Evolutionary conservation across 2,113 vertebrate genomes (phyloP), one percentile per base, ranked within the genome.

Genomic region (Oncorhynchus masou): DNA sequence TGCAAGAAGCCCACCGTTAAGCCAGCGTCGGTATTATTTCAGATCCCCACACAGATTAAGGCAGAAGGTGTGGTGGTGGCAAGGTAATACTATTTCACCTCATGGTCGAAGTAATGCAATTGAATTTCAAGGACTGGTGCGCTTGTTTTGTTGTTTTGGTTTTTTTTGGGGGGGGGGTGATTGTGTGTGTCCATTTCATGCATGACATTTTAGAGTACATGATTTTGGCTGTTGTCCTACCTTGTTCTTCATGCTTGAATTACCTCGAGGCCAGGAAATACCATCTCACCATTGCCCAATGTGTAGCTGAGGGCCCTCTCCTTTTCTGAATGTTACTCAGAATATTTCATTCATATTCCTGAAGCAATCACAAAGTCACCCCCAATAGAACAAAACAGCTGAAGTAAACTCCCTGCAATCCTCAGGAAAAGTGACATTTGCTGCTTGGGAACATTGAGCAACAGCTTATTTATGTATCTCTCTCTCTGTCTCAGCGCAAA

Each of bases 391-490:
- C 13, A 54, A 15, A 72, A 39, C 70, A 1, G 0, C 20, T 45
- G 19, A 15, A 39, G 7, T 5, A 22, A 29, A 11, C 3, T 11
- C 1, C 15, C 1, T 31, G 4, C 24, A 72, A 29, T 29, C 24
- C 49, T 59, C 2, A 29, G 31, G 8, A 39, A 19, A 11, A 45
- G 68, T 66, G 62, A 45, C 39, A 45, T 9, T 65, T 72, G 45
- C 68, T 59, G 70, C 57, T 71, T 22, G 15, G 11, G 66, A 66
- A 81, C 84, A 84, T 84, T 73, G 76, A 83, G 83, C 74, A 74
- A 67, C 77, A 77, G 80, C 74, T 78, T 85, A 85, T 83, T 79
- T 73, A 74, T 57, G 60, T 78, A 65, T 76, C 0, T 48, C 20
- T 78, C 22, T 45, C 24, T 39, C 31, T 15, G 67, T n/a, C 60